phyloP scores from a whole-genome alignment of 2,888 invertebrate species.

The Macrostomum cliftonense region DNA sequence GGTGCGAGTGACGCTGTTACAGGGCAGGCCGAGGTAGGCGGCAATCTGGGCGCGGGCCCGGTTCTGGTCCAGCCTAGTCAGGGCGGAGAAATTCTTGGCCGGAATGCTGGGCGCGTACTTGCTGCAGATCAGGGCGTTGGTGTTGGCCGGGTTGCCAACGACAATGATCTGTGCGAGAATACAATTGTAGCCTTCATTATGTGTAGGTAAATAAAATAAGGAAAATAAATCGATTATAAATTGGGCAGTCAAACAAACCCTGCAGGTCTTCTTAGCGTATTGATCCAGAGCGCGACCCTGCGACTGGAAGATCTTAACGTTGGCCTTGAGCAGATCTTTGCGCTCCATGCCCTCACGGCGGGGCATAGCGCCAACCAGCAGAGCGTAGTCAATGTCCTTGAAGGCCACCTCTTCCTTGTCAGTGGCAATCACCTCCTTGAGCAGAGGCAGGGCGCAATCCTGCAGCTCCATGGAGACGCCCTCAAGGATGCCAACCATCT shows the following conservation, averaged over 20 bases:
- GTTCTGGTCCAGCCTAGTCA: constrained; percentile 95
- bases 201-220: too few species aligned
- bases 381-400: constrained; percentile 80
- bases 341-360: constrained; percentile 93
- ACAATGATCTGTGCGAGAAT: constrained; percentile 48
- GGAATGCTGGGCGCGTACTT: constrained; percentile 81
- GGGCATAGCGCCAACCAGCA: constrained; percentile 93
- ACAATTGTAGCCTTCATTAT: background rate
- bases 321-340: constrained; percentile 84
- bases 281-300: constrained; percentile 83
- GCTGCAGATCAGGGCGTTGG: constrained; percentile 82
- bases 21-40: constrained; percentile 2
- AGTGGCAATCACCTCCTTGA: constrained; percentile 44
- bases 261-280: constrained; percentile 71
- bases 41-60: constrained; percentile 61
- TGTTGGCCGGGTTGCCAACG: constrained; percentile 97
- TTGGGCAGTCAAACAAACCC: too few species aligned
- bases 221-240: too few species aligned
- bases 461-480: constrained; percentile 93
- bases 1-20: constrained; percentile 4
- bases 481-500: constrained; percentile 84
- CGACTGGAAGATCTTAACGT: constrained; percentile 90
- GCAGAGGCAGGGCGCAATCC: constrained; percentile 77
- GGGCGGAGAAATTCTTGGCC: constrained; percentile 80
- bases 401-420: constrained; percentile 50